Evolutionary conservation across 2,888 invertebrate genomes (phyloP).

Genomic region (Prosopocoilus inquinatus): DNA sequence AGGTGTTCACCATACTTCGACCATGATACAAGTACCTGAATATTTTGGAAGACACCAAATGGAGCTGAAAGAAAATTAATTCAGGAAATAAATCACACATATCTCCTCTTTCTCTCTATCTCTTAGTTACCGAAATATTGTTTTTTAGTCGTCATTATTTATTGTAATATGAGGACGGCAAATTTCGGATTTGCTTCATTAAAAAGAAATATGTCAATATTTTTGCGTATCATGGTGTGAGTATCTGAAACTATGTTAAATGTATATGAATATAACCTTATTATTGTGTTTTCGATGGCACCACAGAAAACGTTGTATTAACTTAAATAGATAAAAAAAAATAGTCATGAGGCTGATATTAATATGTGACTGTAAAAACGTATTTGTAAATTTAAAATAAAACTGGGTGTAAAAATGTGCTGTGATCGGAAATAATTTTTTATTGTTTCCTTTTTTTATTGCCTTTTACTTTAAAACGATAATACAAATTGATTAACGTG

Average conservation of each 20-base stretch:
- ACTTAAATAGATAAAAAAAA: slow-evolving; percentile 31
- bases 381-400: slow-evolving; percentile 39
- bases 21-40: neutral
- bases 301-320: slow-evolving; percentile 38
- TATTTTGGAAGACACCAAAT: neutral
- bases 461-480: neutral
- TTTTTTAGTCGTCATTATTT: neutral
- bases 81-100: neutral
- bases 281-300: slow-evolving; percentile 36
- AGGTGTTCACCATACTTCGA: neutral
- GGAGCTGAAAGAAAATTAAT: slow-evolving; percentile 8
- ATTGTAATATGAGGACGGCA: no score
- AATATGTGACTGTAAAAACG: slow-evolving; percentile 42
- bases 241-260: slow-evolving; percentile 25
- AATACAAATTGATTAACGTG: no score
- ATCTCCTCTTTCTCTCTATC: neutral
- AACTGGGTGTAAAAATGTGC: slow-evolving; percentile 9
- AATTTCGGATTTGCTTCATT: neutral
- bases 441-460: neutral
- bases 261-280: slow-evolving; percentile 28
- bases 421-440: slow-evolving; percentile 1
- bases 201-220: neutral
- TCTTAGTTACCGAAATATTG: neutral
- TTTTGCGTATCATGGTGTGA: neutral
- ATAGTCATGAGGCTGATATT: slow-evolving; percentile 40